phyloP scores from a whole-genome alignment of 2,888 invertebrate genomes.

The Oligia latruncula region DNA sequence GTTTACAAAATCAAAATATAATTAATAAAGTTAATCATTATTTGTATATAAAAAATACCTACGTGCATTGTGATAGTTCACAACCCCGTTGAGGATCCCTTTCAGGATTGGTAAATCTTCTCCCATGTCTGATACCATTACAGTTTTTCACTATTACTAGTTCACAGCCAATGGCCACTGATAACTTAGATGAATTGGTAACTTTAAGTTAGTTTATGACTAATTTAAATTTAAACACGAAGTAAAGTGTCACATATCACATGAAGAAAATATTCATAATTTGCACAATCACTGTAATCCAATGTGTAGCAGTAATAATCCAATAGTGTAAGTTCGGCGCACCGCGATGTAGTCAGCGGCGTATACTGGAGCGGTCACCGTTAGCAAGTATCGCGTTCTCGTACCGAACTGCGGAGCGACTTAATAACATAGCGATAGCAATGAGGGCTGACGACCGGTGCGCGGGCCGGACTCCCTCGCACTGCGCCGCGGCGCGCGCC shows the following conservation, averaged over 20 bases:
- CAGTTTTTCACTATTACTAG: constrained; percentile 86
- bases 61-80: constrained; percentile 98
- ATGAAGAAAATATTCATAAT: constrained; percentile 68
- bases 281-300: constrained; percentile 88
- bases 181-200: constrained; percentile 83
- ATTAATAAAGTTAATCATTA: constrained; percentile 9
- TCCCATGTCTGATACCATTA: constrained; percentile 92
- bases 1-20: constrained; percentile 25
- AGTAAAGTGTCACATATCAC: constrained; percentile 83
- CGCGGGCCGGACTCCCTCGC: constrained; percentile 90
- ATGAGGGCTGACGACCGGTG: constrained; percentile 90
- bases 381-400: constrained; percentile 83
- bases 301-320: constrained; percentile 77
- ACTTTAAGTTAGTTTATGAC: constrained; percentile 81
- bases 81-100: constrained; percentile 97
- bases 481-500: constrained; percentile 90
- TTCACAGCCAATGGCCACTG: constrained; percentile 89
- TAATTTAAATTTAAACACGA: constrained; percentile 76
- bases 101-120: constrained; percentile 97
- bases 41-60: constrained; percentile 89
- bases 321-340: constrained; percentile 77
- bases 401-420: constrained; percentile 81
- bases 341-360: constrained; percentile 77
- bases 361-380: constrained; percentile 76
- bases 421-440: constrained; percentile 84